These are phyloP conservation scores for Pammene fasciana DNA, from an alignment of 2,888 invertebrate genomes.

Conservation along the genomic window DNA sequence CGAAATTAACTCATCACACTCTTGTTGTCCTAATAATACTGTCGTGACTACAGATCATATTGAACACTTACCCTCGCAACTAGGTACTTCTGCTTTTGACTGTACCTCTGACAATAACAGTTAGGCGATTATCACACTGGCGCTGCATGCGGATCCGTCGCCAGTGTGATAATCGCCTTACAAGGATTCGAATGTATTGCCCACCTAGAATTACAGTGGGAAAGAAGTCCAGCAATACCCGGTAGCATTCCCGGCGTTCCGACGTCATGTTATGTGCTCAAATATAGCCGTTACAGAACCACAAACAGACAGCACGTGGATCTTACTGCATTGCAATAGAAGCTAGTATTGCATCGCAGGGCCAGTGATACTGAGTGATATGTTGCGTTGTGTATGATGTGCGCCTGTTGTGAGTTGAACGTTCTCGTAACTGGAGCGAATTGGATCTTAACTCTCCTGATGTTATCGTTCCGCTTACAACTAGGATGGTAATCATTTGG, in stretches of 20 bases:
- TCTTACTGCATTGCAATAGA: constrained; percentile 5
- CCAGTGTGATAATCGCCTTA: too few relatives aligned
- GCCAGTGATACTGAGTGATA: neutral
- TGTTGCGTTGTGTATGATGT: constrained; percentile 15
- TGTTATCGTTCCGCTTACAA: neutral
- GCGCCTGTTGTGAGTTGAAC: constrained; percentile 29
- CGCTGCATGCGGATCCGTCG: too few relatives aligned
- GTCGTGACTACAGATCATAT: neutral
- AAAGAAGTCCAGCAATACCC: neutral
- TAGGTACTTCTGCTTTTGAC: too few relatives aligned
- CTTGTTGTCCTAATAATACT: too few relatives aligned
- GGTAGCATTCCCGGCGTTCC: constrained; percentile 12
- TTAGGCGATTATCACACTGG: too few relatives aligned
- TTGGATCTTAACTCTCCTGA: constrained; percentile 35
- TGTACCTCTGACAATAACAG: too few relatives aligned
- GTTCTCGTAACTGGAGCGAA: constrained; percentile 30
- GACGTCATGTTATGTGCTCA: constrained; percentile 30
- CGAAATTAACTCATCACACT: too few relatives aligned
- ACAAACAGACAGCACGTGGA: constrained; percentile 4
- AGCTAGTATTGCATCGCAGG: neutral
- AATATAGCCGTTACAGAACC: constrained; percentile 28
- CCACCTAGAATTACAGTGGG: neutral
- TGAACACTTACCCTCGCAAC: too few relatives aligned
- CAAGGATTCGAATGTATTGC: neutral
- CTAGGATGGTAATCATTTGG: neutral